These are phyloP conservation scores for Sphinx pinastri DNA, from an alignment of 2,888 invertebrate genomes.

Conservation along the genomic window DNA sequence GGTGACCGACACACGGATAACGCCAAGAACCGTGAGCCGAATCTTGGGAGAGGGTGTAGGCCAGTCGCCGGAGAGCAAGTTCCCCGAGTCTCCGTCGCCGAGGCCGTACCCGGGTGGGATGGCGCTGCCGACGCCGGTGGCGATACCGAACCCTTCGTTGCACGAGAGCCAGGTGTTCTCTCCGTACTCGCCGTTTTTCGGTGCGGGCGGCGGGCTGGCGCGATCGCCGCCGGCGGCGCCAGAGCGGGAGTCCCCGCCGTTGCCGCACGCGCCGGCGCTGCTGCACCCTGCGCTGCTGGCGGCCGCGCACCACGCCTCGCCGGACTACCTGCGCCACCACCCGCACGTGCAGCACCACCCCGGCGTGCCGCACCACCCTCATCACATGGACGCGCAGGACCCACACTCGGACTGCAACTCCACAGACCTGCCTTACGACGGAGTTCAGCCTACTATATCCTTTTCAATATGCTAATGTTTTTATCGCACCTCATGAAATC, in stretches of 20 bases:
- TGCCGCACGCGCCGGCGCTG: slow-evolving; percentile 93
- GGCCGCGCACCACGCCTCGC: slow-evolving; percentile 92
- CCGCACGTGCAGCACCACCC: slow-evolving; percentile 89
- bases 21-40: slow-evolving; percentile 94
- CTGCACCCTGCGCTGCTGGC: slow-evolving; percentile 93
- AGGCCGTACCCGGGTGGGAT: slow-evolving; percentile 92
- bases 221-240: slow-evolving; percentile 85
- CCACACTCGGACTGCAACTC: slow-evolving; percentile 96
- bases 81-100: slow-evolving; percentile 89
- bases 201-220: slow-evolving; percentile 81
- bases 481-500: not conserved
- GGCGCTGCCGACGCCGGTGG: slow-evolving; percentile 97
- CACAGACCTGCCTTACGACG: slow-evolving; percentile 95
- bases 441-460: slow-evolving; percentile 96
- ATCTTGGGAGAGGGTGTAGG: slow-evolving; percentile 92
- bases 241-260: slow-evolving; percentile 92
- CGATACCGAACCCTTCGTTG: slow-evolving; percentile 97
- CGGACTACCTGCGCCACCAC: slow-evolving; percentile 90
- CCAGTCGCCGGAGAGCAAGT: slow-evolving; percentile 85
- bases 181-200: slow-evolving; percentile 95
- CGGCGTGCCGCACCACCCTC: slow-evolving; percentile 89
- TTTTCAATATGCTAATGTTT: slow-evolving; percentile 36
- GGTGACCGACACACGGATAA: slow-evolving; percentile 97
- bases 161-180: slow-evolving; percentile 97
- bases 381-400: slow-evolving; percentile 93